phyloP scores from a whole-genome alignment of 2,888 invertebrate species.

The Muschampia plurimacula region DNA sequence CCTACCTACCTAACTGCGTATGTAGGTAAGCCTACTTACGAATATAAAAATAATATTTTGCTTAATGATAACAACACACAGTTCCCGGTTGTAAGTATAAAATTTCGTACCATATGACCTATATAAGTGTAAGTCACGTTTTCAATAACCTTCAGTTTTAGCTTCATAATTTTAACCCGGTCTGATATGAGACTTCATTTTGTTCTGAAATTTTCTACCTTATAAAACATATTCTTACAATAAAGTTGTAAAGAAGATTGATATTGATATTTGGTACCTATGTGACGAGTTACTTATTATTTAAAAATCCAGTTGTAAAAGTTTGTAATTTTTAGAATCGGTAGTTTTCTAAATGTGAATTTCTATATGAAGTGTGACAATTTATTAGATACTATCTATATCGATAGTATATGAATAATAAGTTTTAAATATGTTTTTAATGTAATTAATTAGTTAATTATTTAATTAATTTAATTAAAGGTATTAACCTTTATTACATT shows the following conservation, averaged over 20 bases:
- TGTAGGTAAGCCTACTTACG: not conserved
- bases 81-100: slow-evolving; percentile 57
- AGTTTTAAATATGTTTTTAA: too few species aligned
- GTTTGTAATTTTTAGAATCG: too few species aligned
- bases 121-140: slow-evolving; percentile 85
- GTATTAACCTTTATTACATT: too few species aligned
- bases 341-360: too few species aligned
- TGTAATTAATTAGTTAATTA: too few species aligned
- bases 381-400: too few species aligned
- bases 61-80: slow-evolving; percentile 48
- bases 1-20: too few species aligned
- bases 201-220: slow-evolving; percentile 75
- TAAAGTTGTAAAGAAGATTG: slow-evolving; percentile 37
- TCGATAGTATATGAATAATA: too few species aligned
- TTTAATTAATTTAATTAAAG: too few species aligned
- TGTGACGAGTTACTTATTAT: not conserved
- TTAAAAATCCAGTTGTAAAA: not conserved
- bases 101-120: slow-evolving; percentile 71
- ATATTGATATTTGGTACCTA: slow-evolving; percentile 9
- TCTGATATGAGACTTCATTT: slow-evolving; percentile 82
- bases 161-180: slow-evolving; percentile 84
- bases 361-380: too few species aligned
- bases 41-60: slow-evolving; percentile 29
- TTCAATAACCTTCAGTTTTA: slow-evolving; percentile 85
- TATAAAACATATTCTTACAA: slow-evolving; percentile 55